Evolutionary conservation across 1,140 invertebrate genomes (phyloP), one percentile per base, ranked within the genome.

Genomic region (Lysiphlebus fabarum): DNA sequence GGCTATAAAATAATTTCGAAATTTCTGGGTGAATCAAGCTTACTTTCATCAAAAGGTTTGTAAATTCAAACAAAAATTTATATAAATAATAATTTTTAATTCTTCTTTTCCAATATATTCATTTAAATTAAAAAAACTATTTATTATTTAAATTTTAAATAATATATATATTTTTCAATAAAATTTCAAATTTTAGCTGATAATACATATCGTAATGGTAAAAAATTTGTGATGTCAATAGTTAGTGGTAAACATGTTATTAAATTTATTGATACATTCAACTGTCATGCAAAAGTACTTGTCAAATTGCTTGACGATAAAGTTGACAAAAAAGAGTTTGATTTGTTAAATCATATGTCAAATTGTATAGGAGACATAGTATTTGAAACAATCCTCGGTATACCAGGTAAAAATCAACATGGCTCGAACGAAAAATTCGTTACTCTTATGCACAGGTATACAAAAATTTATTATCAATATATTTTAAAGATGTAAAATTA

Each of bases 301-400:
- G 58, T 43, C 41, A 50, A 65, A 45, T 9, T 51, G 6, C 64
- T 73, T 4, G 66, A 64, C 6, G 45, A 59, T 42, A 53, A 62
- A 48, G 53, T 62, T 0, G 62, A 57, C 34, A 59, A 48, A n/a
- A 55, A 64, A 43, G 55, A 67, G 40, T 70, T 73, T n/a, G 58
- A 79, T 56, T 69, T 78, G 33, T 75, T 74, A 17, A 17, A 17
- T 17, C 1, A 17, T 17, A 17, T 17, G 17, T 17, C 17, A 17
- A 1, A 17, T 17, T 17, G 17, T 17, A 1, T 17, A 17, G 17
- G 17, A 17, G 3, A 17, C 17, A 17, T 17, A 17, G 17, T 17
- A 3, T 17, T 17, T 17, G 17, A 17, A 17, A 17, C 17, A 17
- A 17, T 17, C 1, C 3, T 17, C 3, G 17, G 17, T 17, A 17